phyloP scores from a whole-genome alignment of 2,888 invertebrate species.

The Adelphocoris suturalis region DNA sequence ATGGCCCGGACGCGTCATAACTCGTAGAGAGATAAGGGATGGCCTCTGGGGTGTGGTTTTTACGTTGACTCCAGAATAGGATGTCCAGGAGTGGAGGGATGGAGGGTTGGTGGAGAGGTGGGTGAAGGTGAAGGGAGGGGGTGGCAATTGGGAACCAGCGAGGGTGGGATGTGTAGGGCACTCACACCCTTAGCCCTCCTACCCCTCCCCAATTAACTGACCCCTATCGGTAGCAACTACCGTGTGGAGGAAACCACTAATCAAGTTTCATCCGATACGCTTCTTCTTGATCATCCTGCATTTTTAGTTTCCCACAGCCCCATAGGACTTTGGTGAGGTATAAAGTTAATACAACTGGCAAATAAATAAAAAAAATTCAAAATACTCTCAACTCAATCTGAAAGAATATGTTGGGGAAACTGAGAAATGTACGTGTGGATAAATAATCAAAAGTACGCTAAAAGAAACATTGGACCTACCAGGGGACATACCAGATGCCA shows the following conservation, averaged over 20 bases:
- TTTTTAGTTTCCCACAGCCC: not conserved
- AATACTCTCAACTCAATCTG: too few species aligned
- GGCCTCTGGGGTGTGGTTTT: conserved; percentile 54
- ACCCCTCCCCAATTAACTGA: not conserved
- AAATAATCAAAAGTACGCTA: too few species aligned
- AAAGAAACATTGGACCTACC: too few species aligned
- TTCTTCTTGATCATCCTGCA: not conserved
- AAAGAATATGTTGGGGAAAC: too few species aligned
- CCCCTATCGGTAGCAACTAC: not conserved
- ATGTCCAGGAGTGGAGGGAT: not conserved
- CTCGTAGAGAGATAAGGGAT: conserved; percentile 58
- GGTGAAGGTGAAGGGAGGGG: not conserved
- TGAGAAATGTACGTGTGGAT: too few species aligned
- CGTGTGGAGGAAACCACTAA: not conserved
- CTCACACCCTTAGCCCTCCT: not conserved
- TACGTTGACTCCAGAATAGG: conserved; percentile 39
- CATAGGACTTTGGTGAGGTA: too few species aligned
- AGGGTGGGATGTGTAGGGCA: not conserved
- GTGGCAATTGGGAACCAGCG: conserved; percentile 40
- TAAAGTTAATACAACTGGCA: too few species aligned
- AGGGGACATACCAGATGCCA: too few species aligned
- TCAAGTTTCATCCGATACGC: not conserved
- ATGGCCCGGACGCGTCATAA: conserved; percentile 54
- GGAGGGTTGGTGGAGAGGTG: not conserved
- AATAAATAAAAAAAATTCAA: too few species aligned